Base-by-base conservation (phyloP, 2,888 invertebrate genomes). In the Eristalinus aeneus region DNA sequence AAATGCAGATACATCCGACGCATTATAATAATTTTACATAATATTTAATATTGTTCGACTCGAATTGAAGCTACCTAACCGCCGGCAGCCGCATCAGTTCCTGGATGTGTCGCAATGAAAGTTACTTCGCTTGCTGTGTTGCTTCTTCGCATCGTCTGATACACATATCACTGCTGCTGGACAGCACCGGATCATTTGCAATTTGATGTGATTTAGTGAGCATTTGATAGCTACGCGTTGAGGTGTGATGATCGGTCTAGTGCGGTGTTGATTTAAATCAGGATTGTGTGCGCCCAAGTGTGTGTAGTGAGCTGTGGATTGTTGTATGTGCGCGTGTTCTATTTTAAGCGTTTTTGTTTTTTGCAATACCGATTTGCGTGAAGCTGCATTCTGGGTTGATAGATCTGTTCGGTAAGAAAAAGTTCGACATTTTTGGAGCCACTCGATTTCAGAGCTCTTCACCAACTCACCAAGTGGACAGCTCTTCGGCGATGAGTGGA, bases 1-100 rank as follows among this genome's bases (percentile, higher is more conserved):
- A 72, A 76, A 85, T 81, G 76, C 81, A 85, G 74, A 80, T 77
- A 82, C 61, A 46, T 46, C 1, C 1, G 71, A 31, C 60, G 53
- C 67, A 85, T 85, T 85, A 85, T 85, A 76, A 85, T 85, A 85
- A 39, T 84, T 85, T 85, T 85, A 85, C 85, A 85, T 85, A 85
- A 85, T 72, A 71, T 54, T 76, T 68, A 56, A 34, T 75, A 60
- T 73, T 81, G 46, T 46, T 46, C 46, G 46, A 16, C 16, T 46
- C 46, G 46, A 16, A 46, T 46, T 22, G 72, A 63, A 71, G 16
- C 46, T 46, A 46, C 72, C 75, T 36, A 32, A 27, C 27, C 27
- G 5, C 5, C 27, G 27, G 27, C 63, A 73, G 58, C 65, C 53
- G 46, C 53, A 34, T 32, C 71, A 79, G 81, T 85, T 85, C 85